Base-by-base conservation (phyloP, 2,797 vertebrate genomes). In the Artibeus jamaicensis region DNA sequence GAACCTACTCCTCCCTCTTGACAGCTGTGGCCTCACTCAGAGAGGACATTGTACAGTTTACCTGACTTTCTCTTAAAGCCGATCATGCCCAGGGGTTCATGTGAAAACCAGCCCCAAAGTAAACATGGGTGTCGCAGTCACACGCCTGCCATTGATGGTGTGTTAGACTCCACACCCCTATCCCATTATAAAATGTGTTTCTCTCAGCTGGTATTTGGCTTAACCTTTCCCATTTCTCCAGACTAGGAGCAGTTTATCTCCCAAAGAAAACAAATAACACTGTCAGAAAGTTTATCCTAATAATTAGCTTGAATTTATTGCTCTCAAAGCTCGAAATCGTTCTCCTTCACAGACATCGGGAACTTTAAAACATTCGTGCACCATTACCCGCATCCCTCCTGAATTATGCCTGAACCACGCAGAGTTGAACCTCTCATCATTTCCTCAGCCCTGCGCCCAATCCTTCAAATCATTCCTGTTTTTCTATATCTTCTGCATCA, bases 271-370 rank as follows among this genome's bases (percentile, higher is more conserved):
- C 78, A 92, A 93, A 87, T 65, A 89, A 53, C 16, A 59, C 50
- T 96, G 76, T 97, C 93, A 77, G 53, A 84, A 93, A 84, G 78
- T 95, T 96, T 94, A 95, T 86, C 82, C 70, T 93, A 96, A 93
- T 84, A 86, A 93, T 96, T 91, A 96, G 26, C 77, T 79, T 83
- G 71, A 67, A 92, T 91, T 81, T 95, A 95, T 74, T 89, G 42
- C 74, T 92, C 29, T 83, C 16, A 89, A 86, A 84, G 48, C 68
- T 62, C 46, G 39, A 42, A 89, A 50, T 93, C 86, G 42, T 70
- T 62, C 26, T 74, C 70, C 50, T 81, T 90, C n/a, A n/a, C 0
- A 73, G 91, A 55, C 73, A 21, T 3, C 50, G 6, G 44, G 84
- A 91, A 95, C 53, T 91, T 91, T 24, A 89, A 95, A 96, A 91